Conservation (phyloP, 2,888 invertebrate species). For the Drosophila siamana region DNA sequence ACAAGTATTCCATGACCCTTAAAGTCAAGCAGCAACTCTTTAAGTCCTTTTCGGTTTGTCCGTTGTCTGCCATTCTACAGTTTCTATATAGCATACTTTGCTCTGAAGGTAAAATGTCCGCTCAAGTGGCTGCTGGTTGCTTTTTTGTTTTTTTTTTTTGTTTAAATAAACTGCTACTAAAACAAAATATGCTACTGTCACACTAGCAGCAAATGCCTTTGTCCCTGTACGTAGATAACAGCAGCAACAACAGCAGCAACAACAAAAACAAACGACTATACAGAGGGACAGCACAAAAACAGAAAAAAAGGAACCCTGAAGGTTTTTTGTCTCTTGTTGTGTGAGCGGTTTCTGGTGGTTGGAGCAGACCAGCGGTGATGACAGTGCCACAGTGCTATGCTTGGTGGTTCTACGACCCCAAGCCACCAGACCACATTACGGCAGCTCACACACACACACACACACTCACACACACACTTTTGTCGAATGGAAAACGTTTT, state of each 20-base stretch:
- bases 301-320: conserved; percentile 35
- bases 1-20: neutral
- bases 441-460: too few species aligned
- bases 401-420: neutral
- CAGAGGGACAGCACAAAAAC: conserved; percentile 36
- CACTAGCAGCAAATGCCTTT: conserved; percentile 66
- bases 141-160: conserved; percentile 19
- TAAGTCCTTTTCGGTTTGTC: conserved; percentile 17
- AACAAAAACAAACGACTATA: conserved; percentile 41
- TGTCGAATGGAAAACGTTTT: conserved; percentile 44
- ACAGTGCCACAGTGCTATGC: conserved; percentile 4
- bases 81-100: conserved; percentile 51
- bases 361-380: conserved; percentile 20
- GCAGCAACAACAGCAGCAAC: conserved; percentile 31
- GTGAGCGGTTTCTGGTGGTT: conserved; percentile 17
- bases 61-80: conserved; percentile 7
- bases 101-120: conserved; percentile 64
- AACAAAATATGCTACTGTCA: conserved; percentile 66
- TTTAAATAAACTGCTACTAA: conserved; percentile 50
- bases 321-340: conserved; percentile 27
- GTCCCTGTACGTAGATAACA: conserved; percentile 58
- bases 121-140: conserved; percentile 36
- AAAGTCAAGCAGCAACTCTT: conserved; percentile 10
- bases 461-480: too few species aligned
- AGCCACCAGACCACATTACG: conserved; percentile 41